A percentile compares a stretch with the other conserved stretches of the same genome.
Evolutionary conservation across 2,888 invertebrate species (phyloP).

Genomic region (Eumerus sabulonum): DNA sequence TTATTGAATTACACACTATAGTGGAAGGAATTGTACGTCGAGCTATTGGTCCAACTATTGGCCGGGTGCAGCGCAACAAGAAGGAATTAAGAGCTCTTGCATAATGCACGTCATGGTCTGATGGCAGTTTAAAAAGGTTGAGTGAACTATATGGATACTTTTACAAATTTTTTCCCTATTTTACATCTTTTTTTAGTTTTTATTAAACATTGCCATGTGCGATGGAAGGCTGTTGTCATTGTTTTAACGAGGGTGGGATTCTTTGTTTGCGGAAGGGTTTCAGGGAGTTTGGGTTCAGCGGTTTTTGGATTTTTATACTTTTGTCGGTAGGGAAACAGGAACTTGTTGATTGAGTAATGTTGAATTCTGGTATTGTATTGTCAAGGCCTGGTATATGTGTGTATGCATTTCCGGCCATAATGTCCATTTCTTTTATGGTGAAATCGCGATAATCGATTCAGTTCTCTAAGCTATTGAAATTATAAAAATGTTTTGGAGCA

Average conservation of each 20-base stretch:
- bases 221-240: slow-evolving; percentile 6
- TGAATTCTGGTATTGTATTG: slow-evolving; percentile 13
- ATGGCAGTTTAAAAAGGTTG: slow-evolving; percentile 51
- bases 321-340: slow-evolving; percentile 17
- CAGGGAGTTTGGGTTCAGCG: slow-evolving; percentile 47
- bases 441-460: no score
- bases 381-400: neutral
- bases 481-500: no score
- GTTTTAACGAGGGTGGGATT: slow-evolving; percentile 6
- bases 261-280: slow-evolving; percentile 16
- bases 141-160: slow-evolving; percentile 51
- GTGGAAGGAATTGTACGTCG: no score
- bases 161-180: neutral
- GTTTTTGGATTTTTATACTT: slow-evolving; percentile 20
- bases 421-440: no score
- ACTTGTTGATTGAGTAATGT: slow-evolving; percentile 36
- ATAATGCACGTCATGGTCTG: slow-evolving; percentile 64
- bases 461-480: no score
- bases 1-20: no score
- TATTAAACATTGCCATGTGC: neutral
- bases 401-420: slow-evolving; percentile 8
- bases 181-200: slow-evolving; percentile 6
- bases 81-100: slow-evolving; percentile 32
- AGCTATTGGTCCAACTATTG: no score
- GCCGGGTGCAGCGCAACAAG: neutral